Conservation (phyloP, 2,113 vertebrate species). For the Silurus glanis region DNA sequence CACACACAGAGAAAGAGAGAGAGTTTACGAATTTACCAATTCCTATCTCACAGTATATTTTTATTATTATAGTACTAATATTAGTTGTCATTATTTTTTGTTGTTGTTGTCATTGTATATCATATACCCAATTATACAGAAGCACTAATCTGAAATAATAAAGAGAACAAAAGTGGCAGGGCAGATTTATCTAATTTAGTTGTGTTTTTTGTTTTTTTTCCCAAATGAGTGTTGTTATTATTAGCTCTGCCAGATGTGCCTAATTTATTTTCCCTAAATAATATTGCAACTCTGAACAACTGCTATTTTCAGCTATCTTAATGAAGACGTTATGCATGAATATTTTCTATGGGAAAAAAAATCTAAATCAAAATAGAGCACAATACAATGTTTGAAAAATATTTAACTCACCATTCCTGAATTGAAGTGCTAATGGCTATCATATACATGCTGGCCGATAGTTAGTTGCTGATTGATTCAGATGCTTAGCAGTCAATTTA, state of each 20-base stretch:
- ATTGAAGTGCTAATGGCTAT: not conserved
- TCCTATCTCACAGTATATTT: not conserved
- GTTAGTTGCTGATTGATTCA: not conserved
- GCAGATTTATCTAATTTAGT: not conserved
- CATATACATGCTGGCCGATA: not conserved
- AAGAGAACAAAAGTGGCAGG: not conserved
- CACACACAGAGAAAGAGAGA: not conserved
- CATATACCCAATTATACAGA: not conserved
- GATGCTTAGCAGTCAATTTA: not conserved
- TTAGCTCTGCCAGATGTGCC: slow-evolving; percentile 18
- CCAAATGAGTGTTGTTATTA: not conserved
- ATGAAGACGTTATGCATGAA: not conserved
- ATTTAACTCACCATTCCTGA: not conserved
- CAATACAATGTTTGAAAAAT: not conserved
- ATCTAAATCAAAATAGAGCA: not conserved
- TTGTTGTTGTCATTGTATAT: not conserved
- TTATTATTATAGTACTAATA: not conserved
- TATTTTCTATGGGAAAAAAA: not conserved
- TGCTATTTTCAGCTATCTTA: not conserved
- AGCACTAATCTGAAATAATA: not conserved
- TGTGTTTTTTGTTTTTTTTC: not conserved
- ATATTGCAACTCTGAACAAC: not conserved
- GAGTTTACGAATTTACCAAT: not conserved
- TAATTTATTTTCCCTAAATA: not conserved
- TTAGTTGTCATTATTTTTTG: not conserved